Evolutionary conservation across 2,797 vertebrate species (phyloP), one percentile per base, ranked within the genome.

Genomic region (Sparidentex hasta): DNA sequence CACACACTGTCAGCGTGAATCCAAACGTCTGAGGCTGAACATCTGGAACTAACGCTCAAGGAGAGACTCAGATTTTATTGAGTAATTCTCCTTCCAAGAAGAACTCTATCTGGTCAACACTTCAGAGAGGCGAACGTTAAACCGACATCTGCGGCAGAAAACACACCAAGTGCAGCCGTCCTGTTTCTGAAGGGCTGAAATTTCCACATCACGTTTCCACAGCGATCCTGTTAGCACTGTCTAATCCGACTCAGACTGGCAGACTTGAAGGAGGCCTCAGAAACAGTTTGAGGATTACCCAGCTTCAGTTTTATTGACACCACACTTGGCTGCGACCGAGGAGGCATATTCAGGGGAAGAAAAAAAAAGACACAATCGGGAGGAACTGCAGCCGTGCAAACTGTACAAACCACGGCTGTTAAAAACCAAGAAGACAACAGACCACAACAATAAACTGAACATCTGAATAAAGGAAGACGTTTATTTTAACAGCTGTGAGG

Each of bases 241-340:
- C 88, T 94, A 93, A 94, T 94, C 92, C 85, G 25, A 71, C 87
- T 91, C 89, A 90, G 90, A 90, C 73, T 85, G 88, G 84, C 84
- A 90, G 89, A 84, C 69, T 83, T 82, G 81, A 76, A 81, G 83
- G 86, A 46, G 78, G 85, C 80, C 88, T 91, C 89, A 78, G 90
- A 82, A 79, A 88, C 85, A 80, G 84, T 79, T 55, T 75, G 78
- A 84, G 92, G 93, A 95, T 95, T 93, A 94, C 72, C 77, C 68
- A 74, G 59, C 11, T 65, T 62, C 63, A 88, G 70, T 72, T 56
- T 81, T 68, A 68, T 41, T 87, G 79, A 81, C 76, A 70, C 56
- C 77, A 56, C 66, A 73, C 65, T 79, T 12, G 47, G 38, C 61
- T 78, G 64, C 52, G 41, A 46, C 13, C 8, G 48, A 47, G 81